Evolutionary conservation across 2,888 invertebrate genomes (phyloP), one percentile per base, ranked within the genome.

Genomic region (Synergus laeviventris): DNA sequence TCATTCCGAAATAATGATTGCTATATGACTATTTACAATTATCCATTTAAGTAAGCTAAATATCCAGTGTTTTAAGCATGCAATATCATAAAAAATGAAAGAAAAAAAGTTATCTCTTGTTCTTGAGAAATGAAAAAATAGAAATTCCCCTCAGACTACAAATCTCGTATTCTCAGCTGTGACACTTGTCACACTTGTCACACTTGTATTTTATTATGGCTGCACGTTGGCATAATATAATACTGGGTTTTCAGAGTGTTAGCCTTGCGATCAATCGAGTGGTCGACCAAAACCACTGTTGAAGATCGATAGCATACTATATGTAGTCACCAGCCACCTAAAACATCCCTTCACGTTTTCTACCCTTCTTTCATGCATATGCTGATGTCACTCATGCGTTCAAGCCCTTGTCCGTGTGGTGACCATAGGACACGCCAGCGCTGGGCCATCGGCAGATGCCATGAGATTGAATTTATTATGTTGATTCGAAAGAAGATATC

Each of bases 361-460:
- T 83, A 86, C 87, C 87, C 87, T 87, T 84, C 83, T 86, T 86
- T 87, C 87, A 87, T 87, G 84, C 87, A 87, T 87, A 87, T 87
- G 87, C 86, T 86, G 87, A 87, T 87, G 83, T 84, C 85, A 84
- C 84, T 86, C 84, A 82, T 84, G 78, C 78, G 76, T 79, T 61
- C 77, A 62, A 78, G 74, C 75, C 78, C 75, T 79, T 78, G 76
- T 70, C 76, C 75, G 77, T 77, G 78, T 77, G 83, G 83, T 82
- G 81, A 83, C 49, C 24, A 45, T 45, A 66, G n/a, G 24, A 66
- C 66, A 66, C 45, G 66, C 39, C n/a, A 24, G 31, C 16, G 56
- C 39, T 70, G 36, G 45, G 31, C 49, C 70, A 49, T 70, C 49
- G 70, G 45, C 70, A 70, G 70, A 70, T 70, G 45, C 31, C 70